Evolutionary conservation across 2,888 invertebrate genomes (phyloP).

Genomic region (Caprella mutica): DNA sequence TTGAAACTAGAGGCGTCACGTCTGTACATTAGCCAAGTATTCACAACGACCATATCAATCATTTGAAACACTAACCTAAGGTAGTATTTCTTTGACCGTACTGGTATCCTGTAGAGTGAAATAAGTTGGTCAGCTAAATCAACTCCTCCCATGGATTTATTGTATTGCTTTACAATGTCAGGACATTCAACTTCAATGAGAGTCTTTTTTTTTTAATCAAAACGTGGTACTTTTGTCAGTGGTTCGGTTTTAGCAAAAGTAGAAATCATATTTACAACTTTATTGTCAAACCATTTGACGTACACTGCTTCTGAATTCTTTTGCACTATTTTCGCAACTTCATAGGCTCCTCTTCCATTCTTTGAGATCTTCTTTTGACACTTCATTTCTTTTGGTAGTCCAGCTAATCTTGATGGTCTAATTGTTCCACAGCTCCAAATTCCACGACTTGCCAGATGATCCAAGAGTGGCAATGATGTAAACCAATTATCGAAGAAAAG

Average conservation of each 20-base stretch:
- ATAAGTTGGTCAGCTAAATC: neutral
- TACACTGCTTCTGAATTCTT: no score
- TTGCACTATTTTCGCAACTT: no score
- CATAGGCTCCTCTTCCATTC: no score
- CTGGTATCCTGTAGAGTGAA: neutral
- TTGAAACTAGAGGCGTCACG: neutral
- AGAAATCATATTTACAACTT: neutral
- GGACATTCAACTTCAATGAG: neutral
- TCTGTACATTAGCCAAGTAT: conserved; percentile 3
- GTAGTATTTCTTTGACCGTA: neutral
- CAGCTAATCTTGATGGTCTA: no score
- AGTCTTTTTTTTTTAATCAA: neutral
- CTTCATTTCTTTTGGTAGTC: no score
- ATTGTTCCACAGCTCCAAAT: no score
- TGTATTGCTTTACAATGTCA: neutral
- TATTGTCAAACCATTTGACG: conserved; percentile 2
- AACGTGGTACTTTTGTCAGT: neutral
- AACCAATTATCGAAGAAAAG: no score
- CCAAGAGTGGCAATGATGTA: no score
- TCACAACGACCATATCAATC: conserved; percentile 2
- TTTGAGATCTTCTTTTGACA: no score
- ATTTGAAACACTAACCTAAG: neutral
- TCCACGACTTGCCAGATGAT: no score
- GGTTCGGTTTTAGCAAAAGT: conserved; percentile 9
- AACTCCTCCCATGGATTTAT: conserved; percentile 2